Base-by-base conservation (phyloP, 2,797 vertebrate genomes). In the Phrynocephalus vlangalii region DNA sequence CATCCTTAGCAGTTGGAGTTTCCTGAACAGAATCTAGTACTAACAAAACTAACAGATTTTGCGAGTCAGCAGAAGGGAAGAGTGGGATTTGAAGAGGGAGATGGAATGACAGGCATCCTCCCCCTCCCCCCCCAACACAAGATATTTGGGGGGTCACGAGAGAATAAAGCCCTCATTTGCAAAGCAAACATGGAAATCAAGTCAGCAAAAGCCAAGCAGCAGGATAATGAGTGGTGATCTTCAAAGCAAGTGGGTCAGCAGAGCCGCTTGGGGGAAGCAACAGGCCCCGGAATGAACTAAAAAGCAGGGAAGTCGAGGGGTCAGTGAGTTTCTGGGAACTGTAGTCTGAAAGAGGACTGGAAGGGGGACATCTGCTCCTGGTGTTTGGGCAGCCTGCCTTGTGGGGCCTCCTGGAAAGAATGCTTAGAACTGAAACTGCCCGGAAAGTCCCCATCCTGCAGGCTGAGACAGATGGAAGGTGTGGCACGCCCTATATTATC, bases 231-330 rank as follows among this genome's bases (percentile, higher is more conserved):
- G 2, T 38, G 30, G 0, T 1, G 44, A 50, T 6, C 9, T 71
- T 52, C 0, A 0, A 7, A 10, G 71, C 52, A 60, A 1, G 0
- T 60, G 11, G 1, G 26, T 2, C 13, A 0, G 11, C 0, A 1
- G 38, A 44, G 16, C n/a, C 8, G 24, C 22, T 56, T 44, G 38
- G 50, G 63, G 81, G 48, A 1, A 3, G n/a, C 13, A 26, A 26
- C 3, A 20, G n/a, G n/a, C 2, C 80, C n/a, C 48, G 16, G 22
- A 5, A 3, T 30, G 68, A 33, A 20, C 52, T 15, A 1, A 22
- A 20, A 6, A 16, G 2, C 13, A 1, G 28, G 11, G 0, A 66
- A 1, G 18, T 20, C 38, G 2, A 63, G 60, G 4, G 15, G 2
- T 18, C 60, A 18, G 60, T 63, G 60, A 5, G 5, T 16, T 63